Conservation (phyloP, 2,888 invertebrate species). For the Nemotelus nigrinus region DNA sequence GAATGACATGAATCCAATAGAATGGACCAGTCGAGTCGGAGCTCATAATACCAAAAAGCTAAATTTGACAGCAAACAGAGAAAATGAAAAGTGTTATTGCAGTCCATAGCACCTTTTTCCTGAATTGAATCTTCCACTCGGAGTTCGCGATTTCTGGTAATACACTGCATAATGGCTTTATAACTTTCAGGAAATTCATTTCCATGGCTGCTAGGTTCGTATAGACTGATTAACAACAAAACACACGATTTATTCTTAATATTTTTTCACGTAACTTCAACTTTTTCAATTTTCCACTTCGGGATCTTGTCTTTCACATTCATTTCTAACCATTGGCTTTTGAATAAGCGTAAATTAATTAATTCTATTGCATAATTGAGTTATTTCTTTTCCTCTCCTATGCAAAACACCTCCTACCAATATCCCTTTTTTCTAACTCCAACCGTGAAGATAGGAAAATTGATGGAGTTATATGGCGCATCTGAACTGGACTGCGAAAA, state of each 20-base stretch:
- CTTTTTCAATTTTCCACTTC: conserved; percentile 19
- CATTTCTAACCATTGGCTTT: not conserved
- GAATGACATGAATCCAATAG: conserved; percentile 99
- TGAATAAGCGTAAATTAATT: no score
- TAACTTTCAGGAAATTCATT: conserved; percentile 98
- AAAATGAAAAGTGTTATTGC: conserved; percentile 99
- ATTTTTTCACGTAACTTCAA: conserved; percentile 27
- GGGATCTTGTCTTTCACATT: conserved; percentile 18
- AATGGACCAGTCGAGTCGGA: conserved; percentile 99
- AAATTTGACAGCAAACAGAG: conserved; percentile 99
- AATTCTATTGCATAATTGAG: no score
- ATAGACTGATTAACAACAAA: conserved; percentile 12
- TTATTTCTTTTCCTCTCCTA: no score
- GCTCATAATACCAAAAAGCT: conserved; percentile 99
- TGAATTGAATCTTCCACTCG: conserved; percentile 99
- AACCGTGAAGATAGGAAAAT: no score
- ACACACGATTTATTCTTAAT: conserved; percentile 7
- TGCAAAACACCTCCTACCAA: no score
- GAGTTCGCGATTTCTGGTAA: conserved; percentile 99
- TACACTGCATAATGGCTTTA: conserved; percentile 99
- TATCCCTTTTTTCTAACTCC: no score
- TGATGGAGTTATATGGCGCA: no score
- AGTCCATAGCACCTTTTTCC: conserved; percentile 99
- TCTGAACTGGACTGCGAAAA: no score
- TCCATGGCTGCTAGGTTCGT: conserved; percentile 64